Percentiles rank a stretch among this genome's conserved stretches.
These are phyloP conservation scores for Caenorhabditis japonica DNA, from an alignment of 2,888 invertebrate genomes.

Conservation along the genomic window DNA sequence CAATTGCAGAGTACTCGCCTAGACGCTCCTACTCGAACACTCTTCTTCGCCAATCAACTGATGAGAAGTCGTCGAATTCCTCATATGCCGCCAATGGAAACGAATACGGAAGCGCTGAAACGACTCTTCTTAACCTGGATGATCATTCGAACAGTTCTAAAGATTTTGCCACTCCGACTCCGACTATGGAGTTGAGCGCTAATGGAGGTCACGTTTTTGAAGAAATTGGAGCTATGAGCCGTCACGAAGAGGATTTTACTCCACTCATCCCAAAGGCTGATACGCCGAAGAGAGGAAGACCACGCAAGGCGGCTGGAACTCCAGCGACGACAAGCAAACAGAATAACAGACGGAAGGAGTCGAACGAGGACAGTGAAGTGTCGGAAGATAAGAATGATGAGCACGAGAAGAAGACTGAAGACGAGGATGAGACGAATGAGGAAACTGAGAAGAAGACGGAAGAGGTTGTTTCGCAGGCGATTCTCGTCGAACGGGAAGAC, in stretches of 20 bases:
- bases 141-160: constrained; percentile 43
- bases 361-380: constrained; percentile 24
- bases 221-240: constrained; percentile 30
- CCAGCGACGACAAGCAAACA: constrained; percentile 2
- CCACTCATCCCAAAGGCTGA: neutral
- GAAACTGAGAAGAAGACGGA: constrained; percentile 28
- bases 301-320: constrained; percentile 31
- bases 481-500: constrained; percentile 34
- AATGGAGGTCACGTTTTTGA: constrained; percentile 16
- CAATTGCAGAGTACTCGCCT: constrained; percentile 53
- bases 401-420: constrained; percentile 50
- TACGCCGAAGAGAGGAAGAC: constrained; percentile 35
- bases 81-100: constrained; percentile 30
- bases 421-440: constrained; percentile 42
- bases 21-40: constrained; percentile 45
- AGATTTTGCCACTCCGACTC: constrained; percentile 32
- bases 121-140: constrained; percentile 46
- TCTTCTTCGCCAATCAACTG: constrained; percentile 38
- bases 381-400: constrained; percentile 47
- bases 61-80: constrained; percentile 42
- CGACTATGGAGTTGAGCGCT: constrained; percentile 12
- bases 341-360: constrained; percentile 23
- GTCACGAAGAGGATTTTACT: constrained; percentile 1
- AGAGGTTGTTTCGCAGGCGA: constrained; percentile 2
- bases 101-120: constrained; percentile 27